Evolutionary conservation across 1,140 invertebrate genomes (phyloP), one percentile per base, ranked within the genome.

Genomic region (Papilio machaon): DNA sequence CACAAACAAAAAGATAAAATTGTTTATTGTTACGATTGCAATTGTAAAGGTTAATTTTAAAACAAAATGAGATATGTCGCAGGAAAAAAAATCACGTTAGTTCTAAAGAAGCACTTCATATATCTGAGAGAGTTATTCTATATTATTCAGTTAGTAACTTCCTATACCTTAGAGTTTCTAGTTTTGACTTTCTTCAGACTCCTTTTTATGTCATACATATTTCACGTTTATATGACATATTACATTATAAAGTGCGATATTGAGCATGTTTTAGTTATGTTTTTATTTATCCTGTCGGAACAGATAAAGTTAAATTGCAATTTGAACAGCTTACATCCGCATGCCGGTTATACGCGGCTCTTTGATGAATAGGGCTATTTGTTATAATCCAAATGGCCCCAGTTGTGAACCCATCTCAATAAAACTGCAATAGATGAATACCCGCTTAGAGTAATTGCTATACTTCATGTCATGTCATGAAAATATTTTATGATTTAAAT

Each of bases 311-410:
- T 70, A 70, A 70, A 70, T 70, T 70, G 30, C 64, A 49, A 47
- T 54, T 30, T 54, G 19, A 76, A 76, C 19, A 52, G 74, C 47
- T 47, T 81, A 46, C 46, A 82, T 77, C 80, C 60, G 43, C 46
- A 47, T 49, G 75, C 58, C 23, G 77, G 70, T 82, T 81, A 67
- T 76, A 49, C 70, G 52, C 78, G 54, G 60, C 52, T 80, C 30
- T 79, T 80, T 84, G 83, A 84, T 79, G 75, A 80, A 84, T 84
- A 78, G 80, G 58, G 15, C 60, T 4, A 70, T 81, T 81, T 76
- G 78, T 80, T 84, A 80, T 83, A 79, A 83, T 84, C 82, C 67
- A 58, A 52, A 76, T 35, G 64, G 64, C n/a, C 64, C 30, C 64
- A 70, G 64, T 70, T 70, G 64, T 30, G 5, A 6, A 35, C 64